Conservation (phyloP, 2,888 invertebrate genomes). For the Dichetophora obliterata region DNA sequence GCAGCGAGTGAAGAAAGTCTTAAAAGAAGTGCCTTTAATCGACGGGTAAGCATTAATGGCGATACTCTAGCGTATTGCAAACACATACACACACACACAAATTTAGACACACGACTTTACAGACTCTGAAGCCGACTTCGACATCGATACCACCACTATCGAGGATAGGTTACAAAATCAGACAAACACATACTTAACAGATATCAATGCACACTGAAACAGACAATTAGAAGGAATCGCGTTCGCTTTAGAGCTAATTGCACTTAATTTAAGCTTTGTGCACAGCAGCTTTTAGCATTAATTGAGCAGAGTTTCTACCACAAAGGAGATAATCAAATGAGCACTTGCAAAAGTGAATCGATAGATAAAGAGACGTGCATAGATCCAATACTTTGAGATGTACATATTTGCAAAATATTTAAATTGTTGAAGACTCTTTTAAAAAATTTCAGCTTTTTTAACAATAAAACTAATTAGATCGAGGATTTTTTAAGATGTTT, state of each 20-base stretch:
- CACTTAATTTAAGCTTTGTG: not conserved
- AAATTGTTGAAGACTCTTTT: too few relatives aligned
- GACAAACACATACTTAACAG: not conserved
- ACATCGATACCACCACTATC: not conserved
- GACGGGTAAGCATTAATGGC: constrained; percentile 70
- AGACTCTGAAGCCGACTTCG: constrained; percentile 10
- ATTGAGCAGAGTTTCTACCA: constrained; percentile 16
- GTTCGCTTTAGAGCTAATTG: not conserved
- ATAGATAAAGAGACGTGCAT: not conserved
- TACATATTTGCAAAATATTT: too few relatives aligned
- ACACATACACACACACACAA: not conserved
- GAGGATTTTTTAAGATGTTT: too few relatives aligned
- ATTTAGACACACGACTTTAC: not conserved
- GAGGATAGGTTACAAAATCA: not conserved
- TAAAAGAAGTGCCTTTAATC: constrained; percentile 75
- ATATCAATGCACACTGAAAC: constrained; percentile 19
- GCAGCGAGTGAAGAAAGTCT: constrained; percentile 73
- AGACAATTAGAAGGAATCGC: not conserved
- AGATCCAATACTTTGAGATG: too few relatives aligned
- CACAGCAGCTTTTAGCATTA: constrained; percentile 25
- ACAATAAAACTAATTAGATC: too few relatives aligned
- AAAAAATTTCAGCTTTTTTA: too few relatives aligned
- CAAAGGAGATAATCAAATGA: not conserved
- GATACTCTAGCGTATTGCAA: too few relatives aligned
- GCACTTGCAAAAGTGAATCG: not conserved